Evolutionary conservation across 2,113 vertebrate species (phyloP), one percentile per base, ranked within the genome.

Genomic region (Nothobranchius kuhntae): DNA sequence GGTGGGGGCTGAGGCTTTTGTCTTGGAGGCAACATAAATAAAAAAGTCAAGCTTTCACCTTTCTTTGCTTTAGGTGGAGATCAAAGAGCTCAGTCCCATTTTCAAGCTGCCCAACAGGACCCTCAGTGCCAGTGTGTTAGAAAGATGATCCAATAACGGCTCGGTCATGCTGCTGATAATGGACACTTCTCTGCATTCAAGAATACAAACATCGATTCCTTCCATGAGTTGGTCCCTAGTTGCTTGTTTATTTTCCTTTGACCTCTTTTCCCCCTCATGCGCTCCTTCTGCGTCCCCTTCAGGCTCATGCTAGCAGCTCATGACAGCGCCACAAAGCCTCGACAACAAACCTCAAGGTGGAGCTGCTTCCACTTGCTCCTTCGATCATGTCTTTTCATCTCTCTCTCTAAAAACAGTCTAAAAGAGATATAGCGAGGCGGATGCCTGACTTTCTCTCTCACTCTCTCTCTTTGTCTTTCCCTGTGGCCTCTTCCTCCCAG

Each of bases 301-400:
- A 74, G 80, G 78, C 82, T 80, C 53, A 11, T 65, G 77, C 81
- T 73, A 54, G 63, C 21, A 65, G 75, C 74, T 75, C 46, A 73
- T 75, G 77, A 84, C 51, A 81, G 61, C 24, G 47, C 74, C 75
- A 75, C 59, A 56, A 69, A 81, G 70, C 72, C 65, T 26, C 14
- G 69, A 75, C 81, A 67, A 53, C 74, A 70, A 65, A 76, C 68
- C 62, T 75, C 9, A 40, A 62, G 76, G 65, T 61, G 69, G 65
- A 78, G 50, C 56, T 45, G 60, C 61, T 48, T 73, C 24, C 65
- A 61, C 68, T 56, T 59, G 50, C 53, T 75, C 68, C 40, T 66
- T 86, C 60, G 77, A 75, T 86, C 77, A 68, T 36, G 53, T 59
- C 53, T 66, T 71, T 81, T 71, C 73, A 83, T 65, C 52, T 15